Conservation (phyloP, 2,888 invertebrate species). For the Rotaria sp. region DNA sequence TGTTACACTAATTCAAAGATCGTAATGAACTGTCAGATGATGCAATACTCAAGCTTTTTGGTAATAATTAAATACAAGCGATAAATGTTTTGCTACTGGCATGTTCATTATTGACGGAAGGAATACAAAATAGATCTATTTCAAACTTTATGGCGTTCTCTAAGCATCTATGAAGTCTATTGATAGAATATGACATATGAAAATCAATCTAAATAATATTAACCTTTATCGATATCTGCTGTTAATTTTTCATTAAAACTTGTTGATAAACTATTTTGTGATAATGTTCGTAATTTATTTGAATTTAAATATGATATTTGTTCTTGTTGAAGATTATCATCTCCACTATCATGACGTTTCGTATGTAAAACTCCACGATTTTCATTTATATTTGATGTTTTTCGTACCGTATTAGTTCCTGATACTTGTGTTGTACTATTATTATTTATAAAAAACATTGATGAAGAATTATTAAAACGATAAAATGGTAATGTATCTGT, state of each 20-base stretch:
- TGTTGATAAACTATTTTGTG: conserved; percentile 27
- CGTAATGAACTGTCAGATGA: no score
- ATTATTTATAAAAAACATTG: neutral
- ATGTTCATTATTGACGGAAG: no score
- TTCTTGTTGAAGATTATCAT: conserved; percentile 42
- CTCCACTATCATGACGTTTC: conserved; percentile 65
- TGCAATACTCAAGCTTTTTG: no score
- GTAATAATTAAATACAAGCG: no score
- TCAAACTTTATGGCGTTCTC: no score
- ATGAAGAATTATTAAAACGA: neutral
- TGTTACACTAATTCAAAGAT: no score
- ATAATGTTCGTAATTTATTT: neutral
- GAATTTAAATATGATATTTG: neutral
- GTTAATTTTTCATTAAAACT: neutral
- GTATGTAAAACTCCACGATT: conserved; percentile 81
- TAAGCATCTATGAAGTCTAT: no score
- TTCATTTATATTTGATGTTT: neutral
- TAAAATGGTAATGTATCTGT: conserved; percentile 27
- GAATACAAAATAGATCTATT: no score
- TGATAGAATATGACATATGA: no score
- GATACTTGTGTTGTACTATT: neutral
- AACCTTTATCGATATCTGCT: neutral
- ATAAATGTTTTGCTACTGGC: no score
- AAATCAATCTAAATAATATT: neutral
- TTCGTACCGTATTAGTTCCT: neutral